A percentile compares a stretch with the other conserved stretches of the same genome.
These are phyloP conservation scores for Enteromius viviparus DNA, from an alignment of 2,797 vertebrate genomes.

Conservation along the genomic window DNA sequence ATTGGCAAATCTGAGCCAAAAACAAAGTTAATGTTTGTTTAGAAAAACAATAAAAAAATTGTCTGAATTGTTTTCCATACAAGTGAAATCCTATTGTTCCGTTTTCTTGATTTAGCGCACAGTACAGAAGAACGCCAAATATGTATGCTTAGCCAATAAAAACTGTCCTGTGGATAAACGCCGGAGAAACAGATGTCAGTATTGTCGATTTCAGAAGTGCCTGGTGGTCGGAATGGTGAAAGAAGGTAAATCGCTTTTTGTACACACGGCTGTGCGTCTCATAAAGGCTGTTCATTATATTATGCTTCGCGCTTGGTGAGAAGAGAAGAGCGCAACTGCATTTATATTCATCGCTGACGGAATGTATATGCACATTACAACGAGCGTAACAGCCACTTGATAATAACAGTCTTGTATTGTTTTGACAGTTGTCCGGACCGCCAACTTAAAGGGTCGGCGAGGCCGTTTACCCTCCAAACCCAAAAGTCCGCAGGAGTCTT, in stretches of 20 bases:
- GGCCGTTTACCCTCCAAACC: constrained; percentile 97
- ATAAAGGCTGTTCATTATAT: background rate
- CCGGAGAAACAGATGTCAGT: constrained; percentile 96
- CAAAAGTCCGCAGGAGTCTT: constrained; percentile 97
- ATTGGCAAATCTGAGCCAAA: background rate
- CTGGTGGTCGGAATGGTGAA: constrained; percentile 98
- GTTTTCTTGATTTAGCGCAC: constrained; percentile 85
- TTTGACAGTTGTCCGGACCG: constrained; percentile 92
- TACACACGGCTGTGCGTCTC: background rate
- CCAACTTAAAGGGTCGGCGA: constrained; percentile 96
- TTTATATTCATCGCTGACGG: background rate
- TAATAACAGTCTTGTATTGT: constrained; percentile 16
- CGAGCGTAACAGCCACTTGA: background rate
- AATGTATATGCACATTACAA: background rate
- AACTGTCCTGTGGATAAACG: constrained; percentile 98
- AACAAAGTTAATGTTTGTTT: background rate
- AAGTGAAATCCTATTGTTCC: background rate
- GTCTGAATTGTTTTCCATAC: background rate
- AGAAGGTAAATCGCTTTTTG: constrained; percentile 84
- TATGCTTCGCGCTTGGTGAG: background rate
- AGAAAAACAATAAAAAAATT: background rate
- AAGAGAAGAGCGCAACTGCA: background rate
- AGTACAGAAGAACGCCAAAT: constrained; percentile 99
- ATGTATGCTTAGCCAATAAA: constrained; percentile 98
- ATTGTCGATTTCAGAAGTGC: constrained; percentile 99